phyloP scores from a whole-genome alignment of 2,797 vertebrate genomes.

The Capromys pilorides region DNA sequence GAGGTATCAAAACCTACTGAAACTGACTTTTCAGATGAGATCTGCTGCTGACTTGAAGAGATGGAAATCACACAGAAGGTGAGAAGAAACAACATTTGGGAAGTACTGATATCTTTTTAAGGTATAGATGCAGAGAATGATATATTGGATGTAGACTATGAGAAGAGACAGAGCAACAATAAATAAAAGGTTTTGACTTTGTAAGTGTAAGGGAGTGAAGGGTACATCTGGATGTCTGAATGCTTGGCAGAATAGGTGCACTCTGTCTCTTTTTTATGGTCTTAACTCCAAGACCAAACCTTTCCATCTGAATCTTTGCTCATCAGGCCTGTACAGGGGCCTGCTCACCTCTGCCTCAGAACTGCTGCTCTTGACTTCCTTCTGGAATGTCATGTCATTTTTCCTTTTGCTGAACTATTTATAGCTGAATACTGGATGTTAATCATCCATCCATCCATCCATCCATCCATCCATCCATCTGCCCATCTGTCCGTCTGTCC shows the following conservation, averaged over 20 bases:
- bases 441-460: neutral
- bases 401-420: slow-evolving; percentile 2
- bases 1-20: neutral
- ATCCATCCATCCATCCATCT: neutral
- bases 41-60: neutral
- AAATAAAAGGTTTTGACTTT: neutral
- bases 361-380: neutral
- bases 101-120: neutral
- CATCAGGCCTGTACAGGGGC: neutral
- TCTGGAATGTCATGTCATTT: neutral
- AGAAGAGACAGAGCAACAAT: neutral
- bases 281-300: neutral
- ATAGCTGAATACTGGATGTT: neutral
- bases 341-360: neutral
- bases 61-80: rapidly evolving
- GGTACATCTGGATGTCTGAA: neutral
- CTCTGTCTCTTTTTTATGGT: neutral
- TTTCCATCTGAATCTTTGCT: neutral
- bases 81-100: neutral
- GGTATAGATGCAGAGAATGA: neutral
- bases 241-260: neutral
- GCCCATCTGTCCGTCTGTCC: neutral
- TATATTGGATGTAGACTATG: no score
- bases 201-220: neutral
- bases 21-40: neutral